A percentile compares a stretch with the other conserved stretches of the same genome.
Conservation (phyloP, 2,113 vertebrate species). For the Mormoops blainvillei region DNA sequence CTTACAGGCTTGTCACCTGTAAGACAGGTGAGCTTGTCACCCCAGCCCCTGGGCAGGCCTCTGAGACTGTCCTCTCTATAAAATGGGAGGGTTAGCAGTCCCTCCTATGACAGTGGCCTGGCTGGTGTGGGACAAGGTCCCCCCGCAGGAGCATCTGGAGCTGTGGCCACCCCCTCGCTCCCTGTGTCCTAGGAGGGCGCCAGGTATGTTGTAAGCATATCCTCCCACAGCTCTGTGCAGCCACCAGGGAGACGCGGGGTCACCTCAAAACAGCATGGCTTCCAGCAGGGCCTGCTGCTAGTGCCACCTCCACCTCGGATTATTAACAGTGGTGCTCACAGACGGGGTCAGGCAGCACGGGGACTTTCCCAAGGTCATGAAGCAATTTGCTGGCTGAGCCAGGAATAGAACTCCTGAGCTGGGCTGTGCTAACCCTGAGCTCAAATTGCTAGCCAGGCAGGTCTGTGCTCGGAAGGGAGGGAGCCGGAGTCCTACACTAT, state of each 20-base stretch:
- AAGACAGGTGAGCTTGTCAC: background rate
- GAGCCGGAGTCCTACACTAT: background rate
- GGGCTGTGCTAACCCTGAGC: background rate
- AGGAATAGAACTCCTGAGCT: slow-evolving; percentile 54
- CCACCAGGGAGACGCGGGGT: background rate
- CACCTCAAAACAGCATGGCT: background rate
- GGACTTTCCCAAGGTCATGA: slow-evolving; percentile 56
- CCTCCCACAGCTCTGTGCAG: background rate
- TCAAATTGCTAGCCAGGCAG: background rate
- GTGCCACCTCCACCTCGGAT: background rate
- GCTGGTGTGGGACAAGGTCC: background rate
- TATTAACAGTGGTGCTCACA: background rate
- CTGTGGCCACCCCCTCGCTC: fast-evolving
- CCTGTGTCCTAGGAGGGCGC: too few relatives aligned
- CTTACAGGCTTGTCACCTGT: background rate
- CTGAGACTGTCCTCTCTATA: background rate
- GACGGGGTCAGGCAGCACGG: background rate
- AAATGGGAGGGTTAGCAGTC: fast-evolving
- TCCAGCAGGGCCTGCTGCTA: background rate
- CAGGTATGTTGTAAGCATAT: background rate
- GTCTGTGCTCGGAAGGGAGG: background rate
- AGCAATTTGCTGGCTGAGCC: slow-evolving; percentile 17
- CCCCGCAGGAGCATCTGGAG: too few relatives aligned
- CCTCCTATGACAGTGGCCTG: background rate
- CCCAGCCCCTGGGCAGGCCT: background rate